Percentiles rank a stretch among this genome's conserved stretches.
These are phyloP conservation scores for Anoplius nigerrimus DNA, from an alignment of 2,888 invertebrate genomes.

Conservation along the genomic window DNA sequence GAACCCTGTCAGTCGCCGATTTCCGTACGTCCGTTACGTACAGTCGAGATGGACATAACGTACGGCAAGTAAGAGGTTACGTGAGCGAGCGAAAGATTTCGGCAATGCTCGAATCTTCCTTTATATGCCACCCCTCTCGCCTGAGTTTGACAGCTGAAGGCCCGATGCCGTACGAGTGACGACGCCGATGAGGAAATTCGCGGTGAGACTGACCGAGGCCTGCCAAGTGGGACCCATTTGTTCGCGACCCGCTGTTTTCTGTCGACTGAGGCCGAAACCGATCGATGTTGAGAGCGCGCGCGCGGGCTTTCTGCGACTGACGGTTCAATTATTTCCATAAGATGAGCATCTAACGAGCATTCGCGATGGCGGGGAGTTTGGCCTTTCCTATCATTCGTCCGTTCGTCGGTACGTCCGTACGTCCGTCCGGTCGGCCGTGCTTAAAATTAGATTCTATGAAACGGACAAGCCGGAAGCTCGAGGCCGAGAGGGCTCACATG, in stretches of 20 bases:
- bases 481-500: slow-evolving; percentile 17
- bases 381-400: slow-evolving; percentile 7
- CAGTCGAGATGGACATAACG: no score
- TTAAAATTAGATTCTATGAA: slow-evolving; percentile 55
- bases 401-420: slow-evolving; percentile 1
- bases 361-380: slow-evolving; percentile 14
- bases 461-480: slow-evolving; percentile 46
- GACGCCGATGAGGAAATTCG: no score
- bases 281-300: slow-evolving; percentile 23
- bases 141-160: no score
- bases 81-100: no score
- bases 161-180: no score
- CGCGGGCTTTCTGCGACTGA: slow-evolving; percentile 36
- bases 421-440: slow-evolving; percentile 28
- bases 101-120: no score
- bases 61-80: no score
- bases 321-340: slow-evolving; percentile 51
- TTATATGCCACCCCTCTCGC: no score
- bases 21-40: no score
- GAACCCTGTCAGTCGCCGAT: no score
- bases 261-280: slow-evolving; percentile 13
- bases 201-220: no score
- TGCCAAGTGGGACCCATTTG: no score
- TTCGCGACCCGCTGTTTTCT: neutral
- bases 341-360: slow-evolving; percentile 45